Conservation (phyloP, 2,797 vertebrate species). For the Microctenopoma lineatum region DNA sequence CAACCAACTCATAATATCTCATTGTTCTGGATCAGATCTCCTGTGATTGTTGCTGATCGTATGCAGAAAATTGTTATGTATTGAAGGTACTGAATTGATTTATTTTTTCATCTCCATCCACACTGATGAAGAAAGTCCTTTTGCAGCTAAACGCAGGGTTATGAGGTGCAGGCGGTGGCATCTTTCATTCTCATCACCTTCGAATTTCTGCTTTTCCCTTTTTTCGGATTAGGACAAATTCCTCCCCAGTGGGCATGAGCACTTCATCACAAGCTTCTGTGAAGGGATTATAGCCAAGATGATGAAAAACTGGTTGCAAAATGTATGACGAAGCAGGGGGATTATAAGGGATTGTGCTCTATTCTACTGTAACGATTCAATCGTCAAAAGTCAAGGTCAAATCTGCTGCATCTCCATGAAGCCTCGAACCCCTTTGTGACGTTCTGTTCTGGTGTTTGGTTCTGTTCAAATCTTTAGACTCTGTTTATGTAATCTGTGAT, state of each 20-base stretch:
- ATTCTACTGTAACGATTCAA: constrained; percentile 61
- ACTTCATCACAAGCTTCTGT: constrained; percentile 53
- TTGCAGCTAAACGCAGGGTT: constrained; percentile 4
- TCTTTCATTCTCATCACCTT: constrained; percentile 25
- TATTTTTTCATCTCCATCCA: background rate
- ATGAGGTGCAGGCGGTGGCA: constrained; percentile 18
- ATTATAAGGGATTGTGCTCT: constrained; percentile 70
- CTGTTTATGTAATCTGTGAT: constrained; percentile 48
- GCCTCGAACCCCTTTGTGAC: constrained; percentile 15
- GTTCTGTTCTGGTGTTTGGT: background rate
- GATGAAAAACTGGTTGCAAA: constrained; percentile 66
- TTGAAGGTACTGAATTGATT: background rate
- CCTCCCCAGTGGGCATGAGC: constrained; percentile 38
- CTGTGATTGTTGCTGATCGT: background rate
- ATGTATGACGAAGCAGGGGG: constrained; percentile 65
- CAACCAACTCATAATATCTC: background rate
- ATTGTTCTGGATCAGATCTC: constrained; percentile 4
- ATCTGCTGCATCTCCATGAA: constrained; percentile 19
- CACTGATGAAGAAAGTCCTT: background rate
- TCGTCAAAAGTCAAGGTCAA: constrained; percentile 40
- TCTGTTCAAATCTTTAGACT: constrained; percentile 17
- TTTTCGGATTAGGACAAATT: constrained; percentile 47
- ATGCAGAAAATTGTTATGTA: background rate
- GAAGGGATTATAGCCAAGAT: constrained; percentile 68
- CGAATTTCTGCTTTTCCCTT: constrained; percentile 29